Evolutionary conservation across 2,888 invertebrate genomes (phyloP), one percentile per base, ranked within the genome.

Genomic region (Mythimna vitellina): DNA sequence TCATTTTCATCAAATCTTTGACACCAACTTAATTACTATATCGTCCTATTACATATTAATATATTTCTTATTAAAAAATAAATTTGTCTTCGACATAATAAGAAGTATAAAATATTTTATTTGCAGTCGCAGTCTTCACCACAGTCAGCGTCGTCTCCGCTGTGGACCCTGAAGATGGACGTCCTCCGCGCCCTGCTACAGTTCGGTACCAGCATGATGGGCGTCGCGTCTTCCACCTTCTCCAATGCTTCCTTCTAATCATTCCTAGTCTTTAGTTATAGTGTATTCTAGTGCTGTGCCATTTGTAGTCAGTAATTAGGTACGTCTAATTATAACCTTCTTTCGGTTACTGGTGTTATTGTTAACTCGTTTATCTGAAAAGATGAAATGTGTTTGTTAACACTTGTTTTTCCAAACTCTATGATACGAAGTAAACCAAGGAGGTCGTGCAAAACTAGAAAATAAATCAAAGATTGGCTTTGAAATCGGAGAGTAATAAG

Each of bases 111-210:
- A 58, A 17, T 54, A 10, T 42, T 54, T n/a, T 49, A 51, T 67
- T 62, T 57, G 42, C 63, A 72, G 65, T 46, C 66, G 22, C 49
- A 62, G 29, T 35, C 79, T 7, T n/a, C 80, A 1, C 20, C 75
- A 9, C n/a, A 53, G 38, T 20, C 83, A 0, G 12, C 84, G 1
- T 20, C 84, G 8, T 93, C 92, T 3, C 94, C 93, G 0, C 73
- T 94, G 5, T 92, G 91, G 93, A 91, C 91, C 6, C 82, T 96
- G 25, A 95, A 95, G 88, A 87, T 93, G 90, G 93, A 93, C 83
- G 85, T 96, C 65, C 70, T 95, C 12, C 89, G 93, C 32, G 93
- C 96, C 0, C 0, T 94, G 10, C 82, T 96, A 3, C 93, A 93
- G 80, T 94, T 95, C 79, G 91, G 89, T 0, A 91, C 93, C 58